Conservation (phyloP, 2,888 invertebrate species). For the Caenorhabditis uteleia region DNA sequence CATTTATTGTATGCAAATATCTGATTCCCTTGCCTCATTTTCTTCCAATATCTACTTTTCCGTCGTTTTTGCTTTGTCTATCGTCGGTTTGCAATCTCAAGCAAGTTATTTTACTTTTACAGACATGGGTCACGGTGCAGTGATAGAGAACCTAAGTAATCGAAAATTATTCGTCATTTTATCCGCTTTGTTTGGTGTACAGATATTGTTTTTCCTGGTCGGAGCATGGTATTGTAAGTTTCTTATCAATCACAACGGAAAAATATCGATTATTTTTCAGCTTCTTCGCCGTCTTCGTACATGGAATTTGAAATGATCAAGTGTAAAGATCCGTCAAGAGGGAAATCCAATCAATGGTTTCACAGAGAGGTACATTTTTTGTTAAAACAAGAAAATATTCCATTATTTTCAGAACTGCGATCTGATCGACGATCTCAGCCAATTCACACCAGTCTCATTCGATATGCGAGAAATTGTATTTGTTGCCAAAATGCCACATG, state of each 20-base stretch:
- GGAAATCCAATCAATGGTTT: conserved; percentile 58
- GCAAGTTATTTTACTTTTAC: background rate
- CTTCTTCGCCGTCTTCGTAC: conserved; percentile 64
- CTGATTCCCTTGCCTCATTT: conserved; percentile 1
- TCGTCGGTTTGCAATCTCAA: background rate
- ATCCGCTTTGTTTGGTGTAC: conserved; percentile 80
- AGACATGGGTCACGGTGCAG: conserved; percentile 78
- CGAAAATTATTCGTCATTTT: conserved; percentile 87
- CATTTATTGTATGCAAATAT: too few relatives aligned
- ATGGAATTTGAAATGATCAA: conserved; percentile 67
- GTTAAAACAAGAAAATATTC: background rate
- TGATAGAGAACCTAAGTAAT: conserved; percentile 94
- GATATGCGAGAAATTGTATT: conserved; percentile 81
- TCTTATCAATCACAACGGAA: background rate
- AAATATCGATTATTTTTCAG: conserved; percentile 37
- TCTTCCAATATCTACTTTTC: background rate
- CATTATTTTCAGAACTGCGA: conserved; percentile 71
- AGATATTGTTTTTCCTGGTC: conserved; percentile 87
- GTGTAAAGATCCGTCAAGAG: conserved; percentile 55
- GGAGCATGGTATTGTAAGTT: conserved; percentile 77
- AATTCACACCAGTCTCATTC: conserved; percentile 69
- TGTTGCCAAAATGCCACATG: conserved; percentile 83
- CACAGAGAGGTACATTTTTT: conserved; percentile 43
- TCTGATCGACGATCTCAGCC: conserved; percentile 72
- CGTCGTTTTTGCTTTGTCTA: background rate